Evolutionary conservation across 2,113 vertebrate genomes (phyloP), one percentile per base, ranked within the genome.

Genomic region (Geococcyx californianus): DNA sequence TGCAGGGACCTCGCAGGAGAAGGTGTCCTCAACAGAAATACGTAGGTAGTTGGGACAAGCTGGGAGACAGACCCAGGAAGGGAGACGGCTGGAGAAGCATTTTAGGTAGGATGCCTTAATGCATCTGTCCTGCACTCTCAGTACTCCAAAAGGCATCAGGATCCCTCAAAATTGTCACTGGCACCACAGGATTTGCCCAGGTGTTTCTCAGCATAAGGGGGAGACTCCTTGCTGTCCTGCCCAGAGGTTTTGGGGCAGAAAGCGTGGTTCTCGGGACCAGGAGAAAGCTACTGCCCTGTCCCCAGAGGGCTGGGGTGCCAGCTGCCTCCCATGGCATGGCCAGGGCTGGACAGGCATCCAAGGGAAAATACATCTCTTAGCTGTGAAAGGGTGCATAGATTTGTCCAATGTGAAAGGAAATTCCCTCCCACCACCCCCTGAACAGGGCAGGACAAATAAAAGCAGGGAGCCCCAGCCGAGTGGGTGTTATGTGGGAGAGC

Each of bases 401-500:
- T 88, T 93, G 64, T 73, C 63, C 45, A 69, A 82, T 0, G 0
- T 26, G 47, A 56, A 29, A 75, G 45, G 73, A 81, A 90, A 45
- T 21, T 16, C 44, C 45, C 58, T 70, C 73, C 42, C 19, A 4
- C 44, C 52, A 44, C 9, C 51, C 69, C 26, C 64, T 1, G 4
- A 92, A 18, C 21, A 66, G 47, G 80, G 47, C 76, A 49, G 62
- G 69, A 40, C 10, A 36, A 69, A 90, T 45, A 25, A 63, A 84
- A 92, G 76, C 79, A 14, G 58, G 51, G 58, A 85, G 63, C 84
- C 76, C 68, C 58, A 28, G 49, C 40, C 34, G 66, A 81, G 58
- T 0, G 34, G 72, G 87, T 83, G 86, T 95, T 91, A 79, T 95
- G 91, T 92, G 91, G 96, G 91, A 94, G 92, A 96, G 86, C 94